phyloP scores from a whole-genome alignment of 1,140 invertebrate species.

The Euwallacea similis region DNA sequence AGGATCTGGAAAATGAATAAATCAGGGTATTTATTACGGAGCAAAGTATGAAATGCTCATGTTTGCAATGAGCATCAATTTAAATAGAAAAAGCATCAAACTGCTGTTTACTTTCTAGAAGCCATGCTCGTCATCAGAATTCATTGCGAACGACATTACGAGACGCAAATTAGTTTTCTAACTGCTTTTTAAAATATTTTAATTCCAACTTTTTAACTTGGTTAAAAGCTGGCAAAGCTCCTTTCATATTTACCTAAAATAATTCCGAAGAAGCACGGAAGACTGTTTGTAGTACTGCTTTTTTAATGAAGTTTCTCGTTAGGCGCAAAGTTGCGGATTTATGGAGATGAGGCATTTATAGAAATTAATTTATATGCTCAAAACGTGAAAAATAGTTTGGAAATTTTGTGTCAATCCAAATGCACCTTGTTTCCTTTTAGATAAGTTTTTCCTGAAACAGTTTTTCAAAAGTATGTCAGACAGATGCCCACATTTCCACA shows the following conservation, averaged over 20 bases:
- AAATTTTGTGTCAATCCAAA: no score
- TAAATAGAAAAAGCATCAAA: no score
- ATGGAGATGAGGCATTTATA: not conserved
- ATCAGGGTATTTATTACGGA: constrained; percentile 18
- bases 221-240: not conserved
- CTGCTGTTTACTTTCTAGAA: no score
- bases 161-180: not conserved
- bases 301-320: constrained; percentile 7
- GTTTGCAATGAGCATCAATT: no score
- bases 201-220: constrained; percentile 3
- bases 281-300: not conserved
- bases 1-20: constrained; percentile 52
- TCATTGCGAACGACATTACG: not conserved
- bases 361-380: no score
- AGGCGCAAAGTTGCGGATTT: not conserved
- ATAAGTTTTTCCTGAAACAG: no score
- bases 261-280: not conserved
- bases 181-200: constrained; percentile 3
- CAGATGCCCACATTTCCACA: no score
- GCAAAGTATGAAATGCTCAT: no score
- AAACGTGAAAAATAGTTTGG: no score
- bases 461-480: no score
- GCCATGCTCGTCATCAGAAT: not conserved
- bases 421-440: no score
- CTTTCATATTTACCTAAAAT: constrained; percentile 1